Evolutionary conservation across 30 jellyfish, hydroid and myxozoan genomes (phyloP).

Genomic region (Pseudorhiza aurosa): DNA sequence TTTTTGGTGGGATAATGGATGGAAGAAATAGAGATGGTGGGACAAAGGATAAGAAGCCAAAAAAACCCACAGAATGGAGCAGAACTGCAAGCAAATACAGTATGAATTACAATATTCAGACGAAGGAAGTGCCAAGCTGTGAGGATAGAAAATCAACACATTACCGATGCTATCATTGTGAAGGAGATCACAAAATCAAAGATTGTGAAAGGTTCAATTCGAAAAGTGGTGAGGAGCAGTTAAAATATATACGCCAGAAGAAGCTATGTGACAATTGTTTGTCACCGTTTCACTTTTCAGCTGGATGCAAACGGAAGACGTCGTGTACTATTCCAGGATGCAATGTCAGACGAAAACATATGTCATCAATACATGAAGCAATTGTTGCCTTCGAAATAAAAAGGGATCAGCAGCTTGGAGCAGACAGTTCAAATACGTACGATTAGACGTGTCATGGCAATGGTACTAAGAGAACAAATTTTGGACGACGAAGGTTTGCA

Average conservation of each 20-base stretch:
- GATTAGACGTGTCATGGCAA: too few species aligned
- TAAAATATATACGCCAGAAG: constrained; percentile 27
- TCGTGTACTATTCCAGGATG: constrained; percentile 40
- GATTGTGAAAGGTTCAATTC: constrained; percentile 15
- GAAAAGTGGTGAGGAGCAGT: constrained; percentile 20
- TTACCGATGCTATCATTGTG: constrained; percentile 44
- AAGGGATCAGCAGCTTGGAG: constrained; percentile 31
- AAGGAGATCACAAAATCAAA: constrained; percentile 44
- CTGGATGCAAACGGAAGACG: constrained; percentile 49
- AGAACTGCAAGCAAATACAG: constrained; percentile 25
- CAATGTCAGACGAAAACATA: constrained; percentile 27
- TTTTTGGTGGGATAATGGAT: constrained; percentile 39
- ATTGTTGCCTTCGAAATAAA: constrained; percentile 40
- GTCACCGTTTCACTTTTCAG: constrained; percentile 29
- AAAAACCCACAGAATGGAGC: constrained; percentile 21
- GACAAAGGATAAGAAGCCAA: constrained; percentile 26
- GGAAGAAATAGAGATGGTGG: constrained; percentile 39
- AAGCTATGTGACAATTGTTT: constrained; percentile 59
- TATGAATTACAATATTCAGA: constrained; percentile 45
- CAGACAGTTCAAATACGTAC: constrained; percentile 6
- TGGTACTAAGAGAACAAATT: too few species aligned
- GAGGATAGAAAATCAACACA: background rate
- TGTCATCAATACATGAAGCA: constrained; percentile 30
- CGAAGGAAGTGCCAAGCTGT: constrained; percentile 11
- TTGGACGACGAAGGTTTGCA: too few species aligned